Evolutionary conservation across 92 coral and sea anemone species (phyloP), one percentile per base, ranked within the genome.

Genomic region (Anthopleura xanthogrammica): DNA sequence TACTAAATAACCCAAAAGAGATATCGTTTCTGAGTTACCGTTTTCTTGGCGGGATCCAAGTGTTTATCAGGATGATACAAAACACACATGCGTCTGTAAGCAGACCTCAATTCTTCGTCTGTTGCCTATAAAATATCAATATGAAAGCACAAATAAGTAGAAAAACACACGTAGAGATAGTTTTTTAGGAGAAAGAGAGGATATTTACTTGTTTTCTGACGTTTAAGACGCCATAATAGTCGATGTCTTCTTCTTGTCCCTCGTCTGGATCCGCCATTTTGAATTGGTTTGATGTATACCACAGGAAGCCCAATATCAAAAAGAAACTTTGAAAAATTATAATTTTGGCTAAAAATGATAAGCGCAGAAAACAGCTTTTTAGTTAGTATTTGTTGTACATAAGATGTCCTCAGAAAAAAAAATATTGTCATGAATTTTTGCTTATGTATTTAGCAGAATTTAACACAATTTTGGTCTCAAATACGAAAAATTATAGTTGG

Each of bases 41-140:
- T 87, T 79, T 96, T 96, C 81, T 94, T 96, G 65, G 85, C 92
- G 14, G 93, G 86, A 72, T 92, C 98, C 39, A 57, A 85, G 72
- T 96, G 99, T 79, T 95, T 94, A 72, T 96, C 99, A 6, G 99
- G 99, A 56, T 96, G 99, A 80, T 94, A 96, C 36, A 92, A 54
- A 24, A 94, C 91, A 78, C 99, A 96, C 92, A 94, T 88, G 50
- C 99, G 94, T 8, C 99, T 91, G 78, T 94, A 95, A 7, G 99
- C 94, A 36, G 95, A 88, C 84, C 95, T 91, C 1, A 96, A 80
- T 65, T 96, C 99, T 16, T 94, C 95, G 50, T 92, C 92, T 58
- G 87, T 94, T 1, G 99, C 99, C 99, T 96, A 79, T 42, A 85
- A 88, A 66, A 41, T 19, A 36, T 64, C 74, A 68, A 68, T 68